A percentile compares a stretch with the other conserved stretches of the same genome.
phyloP scores from a whole-genome alignment of 2,113 vertebrate genomes.

The Phoenicopterus ruber region DNA sequence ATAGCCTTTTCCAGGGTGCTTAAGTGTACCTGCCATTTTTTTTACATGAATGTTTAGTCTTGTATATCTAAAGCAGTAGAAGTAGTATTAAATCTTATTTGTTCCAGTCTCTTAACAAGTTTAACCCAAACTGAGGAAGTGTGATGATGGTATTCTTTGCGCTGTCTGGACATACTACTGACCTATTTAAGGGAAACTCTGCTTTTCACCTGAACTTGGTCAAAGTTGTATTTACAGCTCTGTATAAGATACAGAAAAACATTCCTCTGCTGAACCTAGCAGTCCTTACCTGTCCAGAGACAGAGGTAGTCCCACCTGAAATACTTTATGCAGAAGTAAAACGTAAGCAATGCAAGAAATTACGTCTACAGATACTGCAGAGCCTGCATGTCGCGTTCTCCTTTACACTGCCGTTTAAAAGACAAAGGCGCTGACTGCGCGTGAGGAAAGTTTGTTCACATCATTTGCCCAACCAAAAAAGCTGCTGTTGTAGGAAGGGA shows the following conservation, averaged over 20 bases:
- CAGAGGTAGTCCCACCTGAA: background rate
- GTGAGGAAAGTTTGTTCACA: background rate
- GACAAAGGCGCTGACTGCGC: background rate
- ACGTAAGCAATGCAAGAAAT: background rate
- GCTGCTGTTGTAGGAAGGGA: background rate
- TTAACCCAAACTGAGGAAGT: background rate
- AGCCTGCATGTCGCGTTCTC: background rate
- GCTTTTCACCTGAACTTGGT: background rate
- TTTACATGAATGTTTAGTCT: background rate
- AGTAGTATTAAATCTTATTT: background rate
- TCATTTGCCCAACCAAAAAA: background rate
- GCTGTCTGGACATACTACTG: background rate
- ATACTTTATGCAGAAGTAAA: background rate
- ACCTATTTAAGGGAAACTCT: background rate
- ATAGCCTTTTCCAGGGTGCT: background rate
- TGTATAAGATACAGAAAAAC: background rate
- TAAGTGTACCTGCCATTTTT: accelerated
- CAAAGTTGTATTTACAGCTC: background rate
- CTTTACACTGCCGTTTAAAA: background rate
- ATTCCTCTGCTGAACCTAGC: background rate
- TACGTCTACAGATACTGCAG: background rate
- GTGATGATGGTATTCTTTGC: background rate
- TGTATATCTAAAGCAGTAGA: background rate
- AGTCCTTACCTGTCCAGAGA: too few species aligned
- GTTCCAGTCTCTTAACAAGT: background rate